phyloP scores from a whole-genome alignment of 2,113 vertebrate species.

The Catagonus wagneri region DNA sequence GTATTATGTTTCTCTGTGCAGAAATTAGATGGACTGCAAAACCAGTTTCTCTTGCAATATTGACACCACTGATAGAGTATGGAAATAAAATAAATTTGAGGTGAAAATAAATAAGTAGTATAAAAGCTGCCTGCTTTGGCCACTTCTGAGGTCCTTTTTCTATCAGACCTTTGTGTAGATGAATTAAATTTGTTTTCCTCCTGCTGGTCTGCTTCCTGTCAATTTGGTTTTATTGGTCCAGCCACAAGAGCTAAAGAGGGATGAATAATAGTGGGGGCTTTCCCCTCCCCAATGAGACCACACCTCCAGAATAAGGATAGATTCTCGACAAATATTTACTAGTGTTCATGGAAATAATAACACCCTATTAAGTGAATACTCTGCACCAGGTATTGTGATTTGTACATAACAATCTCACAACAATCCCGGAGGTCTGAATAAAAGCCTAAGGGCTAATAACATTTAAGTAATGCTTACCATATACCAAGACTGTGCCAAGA shows the following conservation, averaged over 20 bases:
- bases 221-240: neutral
- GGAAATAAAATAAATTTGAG: too few species aligned
- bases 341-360: conserved; percentile 8
- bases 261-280: neutral
- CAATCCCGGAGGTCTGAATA: neutral
- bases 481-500: neutral
- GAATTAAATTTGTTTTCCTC: neutral
- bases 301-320: neutral
- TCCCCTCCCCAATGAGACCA: neutral
- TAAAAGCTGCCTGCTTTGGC: neutral
- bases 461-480: neutral
- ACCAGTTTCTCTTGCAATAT: neutral
- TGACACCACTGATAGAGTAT: too few species aligned
- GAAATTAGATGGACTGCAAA: neutral
- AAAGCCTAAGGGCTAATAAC: neutral
- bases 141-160: neutral
- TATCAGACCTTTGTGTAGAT: neutral
- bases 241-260: neutral
- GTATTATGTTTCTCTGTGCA: neutral
- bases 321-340: conserved; percentile 26
- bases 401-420: neutral
- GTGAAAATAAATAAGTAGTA: neutral
- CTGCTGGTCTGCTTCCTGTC: neutral
- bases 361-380: neutral
- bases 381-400: neutral